Evolutionary conservation across 1,140 invertebrate species (phyloP), one percentile per base, ranked within the genome.

Genomic region (Diploscapter pachys): DNA sequence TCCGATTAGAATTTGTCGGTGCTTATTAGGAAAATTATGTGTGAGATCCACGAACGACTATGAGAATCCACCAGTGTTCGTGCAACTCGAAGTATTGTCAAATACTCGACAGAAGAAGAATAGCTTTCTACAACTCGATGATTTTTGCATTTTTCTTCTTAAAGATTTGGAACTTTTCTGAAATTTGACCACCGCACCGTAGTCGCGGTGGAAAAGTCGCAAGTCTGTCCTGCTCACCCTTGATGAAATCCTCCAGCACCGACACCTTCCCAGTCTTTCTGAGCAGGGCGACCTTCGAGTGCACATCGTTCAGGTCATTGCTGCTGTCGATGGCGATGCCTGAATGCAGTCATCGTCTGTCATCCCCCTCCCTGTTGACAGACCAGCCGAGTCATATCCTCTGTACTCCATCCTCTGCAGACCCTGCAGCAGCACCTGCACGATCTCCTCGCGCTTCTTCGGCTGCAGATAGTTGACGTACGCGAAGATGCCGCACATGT

Each of bases 381-480:
- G 73, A 91, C 92, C 93, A 82, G 96, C 96, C 62, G 96, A 99
- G 87, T 99, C 97, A 89, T 99, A 99, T 76, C 97, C 97, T 84
- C 96, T 91, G 88, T 99, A 99, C 89, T 99, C 97, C 77, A 98
- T 88, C 72, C 96, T 90, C 87, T 98, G 95, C 11, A 99, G 88
- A 54, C 97, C 97, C 86, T 93, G 93, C 55, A 99, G 91, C 52
- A 99, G 89, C 52, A 95, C 90, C 79, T 97, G 93, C 69, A 99
- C 88, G 81, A 99, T 94, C 87, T 98, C 95, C 82, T 90, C 90
- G 65, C 95, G 89, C 67, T 91, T 93, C 86, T 95, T 96, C 55
- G 96, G 96, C 49, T 95, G 96, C 84, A 98, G 88, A 87, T 96
- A 96, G 87, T 99, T 99, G 80, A 99, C 90, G 88, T 99, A 99